A percentile compares a stretch with the other conserved stretches of the same genome.
phyloP scores from a whole-genome alignment of 1,140 invertebrate genomes.

The Himalopsyche phryganea region DNA sequence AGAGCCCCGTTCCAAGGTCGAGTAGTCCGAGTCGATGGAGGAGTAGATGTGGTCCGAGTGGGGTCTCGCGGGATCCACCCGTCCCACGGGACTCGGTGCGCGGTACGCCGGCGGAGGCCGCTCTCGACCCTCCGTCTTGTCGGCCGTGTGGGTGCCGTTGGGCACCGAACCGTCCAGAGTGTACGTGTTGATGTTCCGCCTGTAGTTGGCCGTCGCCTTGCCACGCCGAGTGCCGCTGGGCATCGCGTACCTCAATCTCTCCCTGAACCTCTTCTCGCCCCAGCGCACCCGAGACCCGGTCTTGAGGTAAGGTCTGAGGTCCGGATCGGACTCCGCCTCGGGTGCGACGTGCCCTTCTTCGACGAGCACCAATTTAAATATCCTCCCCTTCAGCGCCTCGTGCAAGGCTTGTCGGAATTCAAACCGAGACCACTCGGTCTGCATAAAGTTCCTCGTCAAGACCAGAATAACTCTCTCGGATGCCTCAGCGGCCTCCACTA shows the following conservation, averaged over 20 bases:
- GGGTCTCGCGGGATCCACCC: conserved; percentile 56
- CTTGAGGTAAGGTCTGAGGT: conserved; percentile 83
- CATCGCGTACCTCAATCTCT: conserved; percentile 84
- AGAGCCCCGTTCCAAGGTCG: conserved; percentile 49
- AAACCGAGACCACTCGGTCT: conserved; percentile 81
- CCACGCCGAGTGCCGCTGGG: conserved; percentile 54
- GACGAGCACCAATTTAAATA: conserved; percentile 82
- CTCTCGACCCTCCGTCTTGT: conserved; percentile 46
- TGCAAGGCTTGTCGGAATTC: conserved; percentile 82
- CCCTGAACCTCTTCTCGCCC: conserved; percentile 90
- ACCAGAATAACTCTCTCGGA: conserved; percentile 76
- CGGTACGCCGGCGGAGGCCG: conserved; percentile 49
- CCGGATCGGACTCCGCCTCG: conserved; percentile 80
- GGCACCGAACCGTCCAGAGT: conserved; percentile 63
- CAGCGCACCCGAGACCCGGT: conserved; percentile 78
- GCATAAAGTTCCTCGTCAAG: conserved; percentile 77
- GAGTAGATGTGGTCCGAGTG: conserved; percentile 84
- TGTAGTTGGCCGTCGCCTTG: conserved; percentile 55
- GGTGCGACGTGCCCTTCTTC: conserved; percentile 73
- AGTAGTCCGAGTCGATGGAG: conserved; percentile 81
- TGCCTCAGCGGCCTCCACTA: conserved; percentile 83
- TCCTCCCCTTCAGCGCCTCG: conserved; percentile 77
- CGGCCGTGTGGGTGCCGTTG: conserved; percentile 56
- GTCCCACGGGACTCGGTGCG: conserved; percentile 44
- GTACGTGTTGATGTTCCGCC: conserved; percentile 75